Base-by-base conservation (phyloP, 2,797 vertebrate species). In the Sebastes paucispinis region DNA sequence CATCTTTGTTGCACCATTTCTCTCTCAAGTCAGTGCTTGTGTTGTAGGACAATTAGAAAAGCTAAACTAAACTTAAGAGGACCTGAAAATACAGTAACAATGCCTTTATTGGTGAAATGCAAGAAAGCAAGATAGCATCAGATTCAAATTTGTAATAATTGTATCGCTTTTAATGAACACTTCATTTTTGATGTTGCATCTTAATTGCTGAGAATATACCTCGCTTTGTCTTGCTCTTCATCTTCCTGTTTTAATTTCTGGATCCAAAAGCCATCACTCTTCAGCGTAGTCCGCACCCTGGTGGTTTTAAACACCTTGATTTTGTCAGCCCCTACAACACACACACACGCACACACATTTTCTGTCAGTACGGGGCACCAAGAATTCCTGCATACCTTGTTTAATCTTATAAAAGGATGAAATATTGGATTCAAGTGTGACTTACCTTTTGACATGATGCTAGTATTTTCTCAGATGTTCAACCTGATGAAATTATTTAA, bases 231-330 rank as follows among this genome's bases (percentile, higher is more conserved):
- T 25, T 69, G 24, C 47, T 73, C 34, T 16, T 70, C n/a, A 4
- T 66, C 31, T 6, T 71, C 63, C 10, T 79, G 7, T 6, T 58
- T 8, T 27, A 34, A 12, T 64, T 2, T 79, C 0, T 84, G 83
- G 74, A 96, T 95, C 95, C 94, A 95, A 47, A 93, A 92, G 77
- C 58, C 31, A 3, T 95, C 94, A 0, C 82, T 79, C 72, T 91
- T 94, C 50, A 93, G 47, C 2, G 75, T 0, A 1, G 69, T 89
- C 11, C 89, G 77, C 43, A 95, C 90, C 71, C 74, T 89, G 47
- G 80, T 92, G 39, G 73, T 87, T 74, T 58, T 29, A 22, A 95
- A 70, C 65, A 94, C 93, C 24, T 68, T 39, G 20, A 55, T 12
- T 71, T 88, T 92, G 82, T 90, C 75, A 22, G 79, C 57, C 14